Evolutionary conservation across 1,140 invertebrate genomes (phyloP).

Genomic region (Achroia grisella): DNA sequence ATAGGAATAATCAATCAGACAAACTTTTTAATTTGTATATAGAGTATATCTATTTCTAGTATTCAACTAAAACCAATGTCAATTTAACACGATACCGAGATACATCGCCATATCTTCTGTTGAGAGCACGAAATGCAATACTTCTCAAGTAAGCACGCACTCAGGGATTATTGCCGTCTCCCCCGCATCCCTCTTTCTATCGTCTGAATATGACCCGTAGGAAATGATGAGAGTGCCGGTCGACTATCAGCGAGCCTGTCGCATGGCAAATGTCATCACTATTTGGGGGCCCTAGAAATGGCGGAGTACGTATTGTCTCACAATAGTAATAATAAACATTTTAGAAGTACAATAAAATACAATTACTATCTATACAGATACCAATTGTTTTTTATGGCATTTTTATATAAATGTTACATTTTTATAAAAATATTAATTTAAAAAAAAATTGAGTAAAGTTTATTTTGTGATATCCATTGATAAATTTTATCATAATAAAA

Average conservation of each 20-base stretch:
- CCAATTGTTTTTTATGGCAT: too few species aligned
- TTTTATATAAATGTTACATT: too few species aligned
- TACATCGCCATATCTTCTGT: not conserved
- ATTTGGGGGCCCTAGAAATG: not conserved
- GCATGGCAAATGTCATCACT: constrained; percentile 8
- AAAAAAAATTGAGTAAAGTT: too few species aligned
- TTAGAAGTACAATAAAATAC: too few species aligned
- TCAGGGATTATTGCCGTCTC: constrained; percentile 4
- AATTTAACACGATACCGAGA: not conserved
- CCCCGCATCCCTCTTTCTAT: not conserved
- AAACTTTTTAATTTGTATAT: too few species aligned
- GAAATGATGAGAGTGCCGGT: constrained; percentile 13
- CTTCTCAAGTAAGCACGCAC: constrained; percentile 1
- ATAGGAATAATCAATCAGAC: too few species aligned
- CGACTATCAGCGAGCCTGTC: constrained; percentile 6
- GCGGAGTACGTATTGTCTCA: too few species aligned
- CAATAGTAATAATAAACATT: too few species aligned
- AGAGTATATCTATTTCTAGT: not conserved
- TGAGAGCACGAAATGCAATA: not conserved
- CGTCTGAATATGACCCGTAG: constrained; percentile 15
- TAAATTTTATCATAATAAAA: too few species aligned
- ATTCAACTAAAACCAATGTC: not conserved
- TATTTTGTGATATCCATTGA: too few species aligned
- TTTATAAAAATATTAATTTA: too few species aligned
- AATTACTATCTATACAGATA: too few species aligned